A percentile compares a stretch with the other conserved stretches of the same genome.
These are phyloP conservation scores for Netelia fuscicornis DNA, from an alignment of 2,888 invertebrate genomes.

Conservation along the genomic window DNA sequence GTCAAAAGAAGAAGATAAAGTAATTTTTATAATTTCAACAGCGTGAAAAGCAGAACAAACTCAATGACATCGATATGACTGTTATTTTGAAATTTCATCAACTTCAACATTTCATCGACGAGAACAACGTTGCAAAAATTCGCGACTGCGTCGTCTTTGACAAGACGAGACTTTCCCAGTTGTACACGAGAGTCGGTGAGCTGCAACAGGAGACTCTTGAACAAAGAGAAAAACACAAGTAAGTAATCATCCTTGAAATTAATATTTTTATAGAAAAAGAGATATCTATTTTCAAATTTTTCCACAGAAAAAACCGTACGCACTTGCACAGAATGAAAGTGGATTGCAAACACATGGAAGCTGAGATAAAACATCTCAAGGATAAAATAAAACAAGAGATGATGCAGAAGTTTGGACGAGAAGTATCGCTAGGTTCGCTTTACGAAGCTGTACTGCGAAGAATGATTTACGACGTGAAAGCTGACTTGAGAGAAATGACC, in stretches of 20 bases:
- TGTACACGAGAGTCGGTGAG: conserved; percentile 88
- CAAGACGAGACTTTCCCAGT: conserved; percentile 86
- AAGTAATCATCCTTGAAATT: conserved; percentile 36
- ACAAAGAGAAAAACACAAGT: conserved; percentile 88
- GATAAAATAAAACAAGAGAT: conserved; percentile 86
- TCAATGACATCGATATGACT: conserved; percentile 92
- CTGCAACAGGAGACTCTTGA: conserved; percentile 88
- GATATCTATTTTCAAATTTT: neutral
- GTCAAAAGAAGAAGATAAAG: neutral
- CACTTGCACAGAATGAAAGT: conserved; percentile 90
- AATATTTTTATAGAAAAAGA: neutral
- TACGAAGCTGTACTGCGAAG: conserved; percentile 87
- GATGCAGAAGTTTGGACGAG: conserved; percentile 87
- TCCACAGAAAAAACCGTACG: conserved; percentile 87
- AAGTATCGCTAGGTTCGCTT: conserved; percentile 86
- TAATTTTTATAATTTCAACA: conserved; percentile 79
- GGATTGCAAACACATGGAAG: conserved; percentile 89
- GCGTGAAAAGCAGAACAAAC: conserved; percentile 90
- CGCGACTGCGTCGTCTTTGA: conserved; percentile 87
- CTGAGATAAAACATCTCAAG: conserved; percentile 87
- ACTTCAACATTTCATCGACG: conserved; percentile 87
- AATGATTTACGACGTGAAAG: conserved; percentile 86
- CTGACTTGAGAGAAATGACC: conserved; percentile 85
- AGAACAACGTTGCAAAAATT: conserved; percentile 85
- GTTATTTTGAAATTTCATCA: conserved; percentile 90